Conservation (phyloP, 1,140 invertebrate genomes). For the Dufourea novaeangliae region DNA sequence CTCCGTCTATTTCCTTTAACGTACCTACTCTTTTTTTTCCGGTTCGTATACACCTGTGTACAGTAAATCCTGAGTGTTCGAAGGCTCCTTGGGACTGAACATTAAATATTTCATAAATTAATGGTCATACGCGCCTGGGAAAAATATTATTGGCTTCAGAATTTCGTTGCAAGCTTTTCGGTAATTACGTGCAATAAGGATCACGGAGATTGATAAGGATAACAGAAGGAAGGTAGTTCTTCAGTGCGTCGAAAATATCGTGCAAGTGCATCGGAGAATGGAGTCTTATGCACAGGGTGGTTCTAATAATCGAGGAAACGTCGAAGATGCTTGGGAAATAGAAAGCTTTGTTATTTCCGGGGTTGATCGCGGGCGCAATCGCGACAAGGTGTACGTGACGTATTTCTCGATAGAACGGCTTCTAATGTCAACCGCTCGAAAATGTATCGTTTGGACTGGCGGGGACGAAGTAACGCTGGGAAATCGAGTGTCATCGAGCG, state of each 20-base stretch:
- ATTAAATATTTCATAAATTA: too few relatives aligned
- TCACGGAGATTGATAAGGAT: too few relatives aligned
- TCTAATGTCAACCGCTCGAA: background rate
- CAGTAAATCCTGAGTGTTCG: too few relatives aligned
- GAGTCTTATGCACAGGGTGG: background rate
- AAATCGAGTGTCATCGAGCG: constrained; percentile 5
- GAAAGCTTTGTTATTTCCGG: background rate
- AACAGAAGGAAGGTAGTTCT: too few relatives aligned
- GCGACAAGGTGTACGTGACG: background rate
- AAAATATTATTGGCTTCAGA: too few relatives aligned
- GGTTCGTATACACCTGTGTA: background rate
- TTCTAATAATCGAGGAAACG: too few relatives aligned
- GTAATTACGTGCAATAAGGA: too few relatives aligned
- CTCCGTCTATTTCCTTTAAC: background rate
- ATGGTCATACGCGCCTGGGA: too few relatives aligned
- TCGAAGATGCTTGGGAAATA: background rate
- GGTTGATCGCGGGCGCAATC: background rate
- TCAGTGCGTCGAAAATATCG: too few relatives aligned
- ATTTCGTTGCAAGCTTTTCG: too few relatives aligned
- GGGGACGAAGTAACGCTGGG: background rate
- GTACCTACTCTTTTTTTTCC: background rate
- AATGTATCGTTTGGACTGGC: background rate
- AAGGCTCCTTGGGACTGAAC: too few relatives aligned
- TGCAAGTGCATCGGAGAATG: too few relatives aligned
- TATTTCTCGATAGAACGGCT: background rate